These are phyloP conservation scores for Leptopilina drosophilae DNA, from an alignment of 2,888 invertebrate genomes.

Conservation along the genomic window DNA sequence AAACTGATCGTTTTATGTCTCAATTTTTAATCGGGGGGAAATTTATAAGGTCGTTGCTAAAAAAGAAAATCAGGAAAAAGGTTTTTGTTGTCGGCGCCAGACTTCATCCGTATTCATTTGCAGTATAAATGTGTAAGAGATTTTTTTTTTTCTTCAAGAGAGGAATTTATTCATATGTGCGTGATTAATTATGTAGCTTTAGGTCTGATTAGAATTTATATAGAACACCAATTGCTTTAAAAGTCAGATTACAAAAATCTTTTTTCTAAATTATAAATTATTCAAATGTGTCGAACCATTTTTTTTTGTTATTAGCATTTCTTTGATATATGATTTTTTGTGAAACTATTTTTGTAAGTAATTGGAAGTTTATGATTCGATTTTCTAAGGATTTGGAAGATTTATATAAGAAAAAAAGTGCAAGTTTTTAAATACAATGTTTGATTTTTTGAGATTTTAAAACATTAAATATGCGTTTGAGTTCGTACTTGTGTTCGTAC, in stretches of 20 bases:
- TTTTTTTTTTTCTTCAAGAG: neutral
- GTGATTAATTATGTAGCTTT: neutral
- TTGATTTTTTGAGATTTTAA: neutral
- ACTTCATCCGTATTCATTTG: slow-evolving; percentile 9
- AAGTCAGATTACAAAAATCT: neutral
- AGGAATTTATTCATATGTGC: neutral
- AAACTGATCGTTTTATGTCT: slow-evolving; percentile 12
- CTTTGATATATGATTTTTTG: no score
- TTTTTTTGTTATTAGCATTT: no score
- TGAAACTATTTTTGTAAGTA: no score
- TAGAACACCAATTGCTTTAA: neutral
- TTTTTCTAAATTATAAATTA: neutral
- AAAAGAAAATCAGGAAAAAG: slow-evolving; percentile 4
- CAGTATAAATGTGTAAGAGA: neutral
- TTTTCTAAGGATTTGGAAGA: no score
- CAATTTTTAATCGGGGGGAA: slow-evolving; percentile 19
- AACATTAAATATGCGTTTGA: neutral
- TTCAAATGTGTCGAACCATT: neutral
- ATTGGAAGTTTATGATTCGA: no score
- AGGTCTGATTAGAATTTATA: neutral
- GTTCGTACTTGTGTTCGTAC: neutral
- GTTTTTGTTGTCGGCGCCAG: neutral
- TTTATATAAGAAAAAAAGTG: no score
- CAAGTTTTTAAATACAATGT: neutral
- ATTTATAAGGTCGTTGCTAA: slow-evolving; percentile 1